These are phyloP conservation scores for Ceratina calcarata DNA, from an alignment of 1,140 invertebrate genomes.

Conservation along the genomic window DNA sequence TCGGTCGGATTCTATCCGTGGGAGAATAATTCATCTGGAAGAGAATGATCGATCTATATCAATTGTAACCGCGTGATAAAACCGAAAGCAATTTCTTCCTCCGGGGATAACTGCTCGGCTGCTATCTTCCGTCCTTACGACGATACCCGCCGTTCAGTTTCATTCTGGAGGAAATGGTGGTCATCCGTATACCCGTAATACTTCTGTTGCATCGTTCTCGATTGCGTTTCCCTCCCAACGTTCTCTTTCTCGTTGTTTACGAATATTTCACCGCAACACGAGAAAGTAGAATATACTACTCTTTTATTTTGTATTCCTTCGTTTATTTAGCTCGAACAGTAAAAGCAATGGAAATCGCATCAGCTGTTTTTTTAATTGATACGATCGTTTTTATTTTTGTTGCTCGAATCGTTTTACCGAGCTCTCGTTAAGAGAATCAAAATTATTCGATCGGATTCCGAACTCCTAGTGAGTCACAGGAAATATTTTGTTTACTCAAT, in stretches of 20 bases:
- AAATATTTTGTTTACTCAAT: too few relatives aligned
- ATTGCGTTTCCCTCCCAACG: background rate
- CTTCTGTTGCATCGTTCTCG: slow-evolving; percentile 20
- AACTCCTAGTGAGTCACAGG: too few relatives aligned
- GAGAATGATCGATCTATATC: slow-evolving; percentile 62
- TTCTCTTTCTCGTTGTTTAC: slow-evolving; percentile 19
- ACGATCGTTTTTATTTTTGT: background rate
- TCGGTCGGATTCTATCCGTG: background rate
- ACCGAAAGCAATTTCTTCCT: slow-evolving; percentile 56
- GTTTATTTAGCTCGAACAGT: background rate
- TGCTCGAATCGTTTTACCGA: background rate
- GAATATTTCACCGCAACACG: slow-evolving; percentile 9
- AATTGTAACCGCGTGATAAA: slow-evolving; percentile 54
- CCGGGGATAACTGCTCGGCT: slow-evolving; percentile 46
- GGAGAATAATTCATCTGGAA: slow-evolving; percentile 52
- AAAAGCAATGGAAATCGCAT: background rate
- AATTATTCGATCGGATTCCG: too few relatives aligned
- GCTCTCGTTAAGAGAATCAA: too few relatives aligned
- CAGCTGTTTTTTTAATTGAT: background rate
- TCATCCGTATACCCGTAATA: slow-evolving; percentile 20
- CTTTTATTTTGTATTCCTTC: background rate
- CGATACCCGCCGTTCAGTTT: slow-evolving; percentile 30
- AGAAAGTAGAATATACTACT: background rate
- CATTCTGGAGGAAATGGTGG: slow-evolving; percentile 19
- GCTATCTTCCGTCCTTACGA: background rate